phyloP scores from a whole-genome alignment of 2,888 invertebrate species.

The Idaea dimidiata region DNA sequence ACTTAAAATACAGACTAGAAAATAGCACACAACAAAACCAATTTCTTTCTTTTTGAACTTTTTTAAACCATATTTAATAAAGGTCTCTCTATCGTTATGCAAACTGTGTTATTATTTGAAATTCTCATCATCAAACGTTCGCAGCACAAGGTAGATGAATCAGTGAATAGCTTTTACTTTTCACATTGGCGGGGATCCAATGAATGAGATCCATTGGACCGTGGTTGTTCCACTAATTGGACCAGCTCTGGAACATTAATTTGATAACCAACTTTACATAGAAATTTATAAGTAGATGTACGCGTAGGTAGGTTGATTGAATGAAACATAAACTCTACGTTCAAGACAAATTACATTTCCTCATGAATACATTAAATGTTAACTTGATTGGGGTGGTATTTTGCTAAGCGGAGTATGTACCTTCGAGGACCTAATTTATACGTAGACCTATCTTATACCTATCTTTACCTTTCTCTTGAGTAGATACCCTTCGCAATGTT shows the following conservation, averaged over 20 bases:
- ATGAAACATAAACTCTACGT: neutral
- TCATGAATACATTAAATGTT: neutral
- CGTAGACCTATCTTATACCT: too few relatives aligned
- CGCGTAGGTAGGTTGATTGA: neutral
- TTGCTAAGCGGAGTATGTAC: neutral
- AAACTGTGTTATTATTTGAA: conserved; percentile 23
- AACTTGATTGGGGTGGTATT: neutral
- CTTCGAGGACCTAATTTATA: neutral
- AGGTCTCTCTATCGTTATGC: conserved; percentile 10
- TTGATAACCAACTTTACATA: conserved; percentile 19
- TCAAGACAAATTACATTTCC: neutral
- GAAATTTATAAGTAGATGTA: conserved; percentile 27
- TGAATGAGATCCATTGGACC: conserved; percentile 42
- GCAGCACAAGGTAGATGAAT: conserved; percentile 22
- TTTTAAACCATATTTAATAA: conserved; percentile 13
- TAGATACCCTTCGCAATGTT: too few relatives aligned
- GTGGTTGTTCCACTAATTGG: conserved; percentile 50
- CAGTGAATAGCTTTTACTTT: conserved; percentile 30
- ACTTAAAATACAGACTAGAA: neutral
- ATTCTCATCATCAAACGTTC: conserved; percentile 19
- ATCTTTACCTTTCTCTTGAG: too few relatives aligned
- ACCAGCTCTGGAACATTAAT: conserved; percentile 47
- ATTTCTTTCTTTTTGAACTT: neutral
- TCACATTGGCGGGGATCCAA: conserved; percentile 35
- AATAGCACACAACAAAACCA: neutral